A percentile compares a stretch with the other conserved stretches of the same genome.
Conservation (phyloP, 2,797 vertebrate genomes). For the Fundulus diaphanus region DNA sequence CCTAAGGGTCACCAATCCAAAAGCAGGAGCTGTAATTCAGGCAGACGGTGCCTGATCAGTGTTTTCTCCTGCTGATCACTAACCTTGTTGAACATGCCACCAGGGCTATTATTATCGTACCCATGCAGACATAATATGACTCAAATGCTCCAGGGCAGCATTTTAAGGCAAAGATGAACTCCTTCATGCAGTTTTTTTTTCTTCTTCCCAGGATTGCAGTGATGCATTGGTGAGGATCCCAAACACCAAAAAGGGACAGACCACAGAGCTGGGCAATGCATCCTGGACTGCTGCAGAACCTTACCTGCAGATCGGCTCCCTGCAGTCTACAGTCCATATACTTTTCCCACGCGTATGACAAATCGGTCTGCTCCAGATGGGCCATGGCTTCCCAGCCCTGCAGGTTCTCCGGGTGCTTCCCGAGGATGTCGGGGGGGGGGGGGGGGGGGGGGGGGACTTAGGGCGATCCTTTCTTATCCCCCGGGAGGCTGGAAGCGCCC, state of each 20-base stretch:
- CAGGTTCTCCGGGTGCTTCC: conserved; percentile 26
- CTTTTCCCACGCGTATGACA: conserved; percentile 83
- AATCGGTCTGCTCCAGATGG: conserved; percentile 68
- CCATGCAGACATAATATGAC: neutral
- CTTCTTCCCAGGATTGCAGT: neutral
- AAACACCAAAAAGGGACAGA: neutral
- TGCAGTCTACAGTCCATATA: conserved; percentile 84
- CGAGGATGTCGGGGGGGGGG: conserved; percentile 36
- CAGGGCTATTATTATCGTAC: neutral
- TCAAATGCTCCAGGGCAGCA: neutral
- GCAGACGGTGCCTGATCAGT: neutral
- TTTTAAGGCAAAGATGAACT: neutral
- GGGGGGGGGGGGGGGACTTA: conserved; percentile 20
- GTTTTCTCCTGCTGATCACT: neutral
- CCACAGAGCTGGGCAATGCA: neutral
- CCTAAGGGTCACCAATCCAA: neutral
- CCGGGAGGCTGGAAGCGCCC: conserved; percentile 47
- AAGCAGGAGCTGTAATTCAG: neutral
- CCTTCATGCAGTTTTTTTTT: neutral
- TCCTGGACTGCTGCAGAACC: conserved; percentile 11
- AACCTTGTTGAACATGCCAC: neutral
- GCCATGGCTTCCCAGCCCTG: conserved; percentile 64
- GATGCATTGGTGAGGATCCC: conserved; percentile 7
- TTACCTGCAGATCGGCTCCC: conserved; percentile 84
- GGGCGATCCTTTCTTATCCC: conserved; percentile 25